Base-by-base conservation (phyloP, 2,113 vertebrate genomes). In the Mesembrinibis cayennensis region DNA sequence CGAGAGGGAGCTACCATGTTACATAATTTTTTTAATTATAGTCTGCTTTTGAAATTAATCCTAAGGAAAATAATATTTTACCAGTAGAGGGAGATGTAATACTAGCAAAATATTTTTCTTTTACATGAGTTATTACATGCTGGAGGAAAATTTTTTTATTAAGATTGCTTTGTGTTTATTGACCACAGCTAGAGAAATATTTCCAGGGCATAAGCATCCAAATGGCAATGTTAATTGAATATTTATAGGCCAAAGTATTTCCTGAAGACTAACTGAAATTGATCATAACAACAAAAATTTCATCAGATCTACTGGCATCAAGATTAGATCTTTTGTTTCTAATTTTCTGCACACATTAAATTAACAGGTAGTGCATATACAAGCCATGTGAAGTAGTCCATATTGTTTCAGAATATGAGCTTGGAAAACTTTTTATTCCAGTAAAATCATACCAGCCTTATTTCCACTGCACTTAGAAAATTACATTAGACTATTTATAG, bases 41-140 rank as follows among this genome's bases (percentile, higher is more conserved):
- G 1, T 29, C 30, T 61, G 3, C 15, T 76, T 93, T 91, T 72
- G 21, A 82, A 63, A 94, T 79, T 56, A 89, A 73, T 66, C 20
- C 53, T 53, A 77, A 58, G 3, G 53, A 90, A 86, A 66, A 73
- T 14, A 77, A 23, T 83, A 69, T 94, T 86, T 83, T 87, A 59
- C 96, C 97, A 95, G 95, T 77, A 97, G 96, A 93, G 95, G 93
- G 96, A 80, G 88, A 38, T 94, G 59, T 62, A 86, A 80, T 89
- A 71, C 90, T 87, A 87, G n/a, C 3, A 88, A 91, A 94, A 82
- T 83, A 74, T 50, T 86, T 87, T 79, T 70, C 6, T 17, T 55
- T 67, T 73, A 38, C 44, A 30, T 74, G 10, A 90, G 86, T 87
- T 96, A 90, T 86, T 90, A 50, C 63, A 70, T 65, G 7, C 16